Evolutionary conservation across 1,140 invertebrate genomes (phyloP).

Genomic region (Potamilus streckersoni): DNA sequence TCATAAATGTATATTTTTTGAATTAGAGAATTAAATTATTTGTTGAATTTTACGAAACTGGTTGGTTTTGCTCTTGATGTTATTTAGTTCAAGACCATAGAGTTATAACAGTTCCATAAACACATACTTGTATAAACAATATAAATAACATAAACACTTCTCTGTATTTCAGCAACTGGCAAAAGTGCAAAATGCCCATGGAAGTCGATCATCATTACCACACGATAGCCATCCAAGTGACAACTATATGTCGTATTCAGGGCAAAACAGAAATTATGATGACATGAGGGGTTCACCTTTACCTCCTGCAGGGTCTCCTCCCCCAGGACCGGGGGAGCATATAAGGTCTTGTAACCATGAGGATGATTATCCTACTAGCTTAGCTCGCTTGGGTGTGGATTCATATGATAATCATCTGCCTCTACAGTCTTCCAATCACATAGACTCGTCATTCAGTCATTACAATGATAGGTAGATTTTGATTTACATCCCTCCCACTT

Average conservation of each 20-base stretch:
- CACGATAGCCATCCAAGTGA: slow-evolving; percentile 38
- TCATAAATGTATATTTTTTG: too few relatives aligned
- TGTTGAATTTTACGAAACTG: too few relatives aligned
- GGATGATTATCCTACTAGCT: slow-evolving; percentile 31
- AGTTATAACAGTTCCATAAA: too few relatives aligned
- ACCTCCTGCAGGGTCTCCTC: slow-evolving; percentile 33
- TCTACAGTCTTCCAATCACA: background rate
- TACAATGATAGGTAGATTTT: slow-evolving; percentile 36
- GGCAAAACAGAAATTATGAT: slow-evolving; percentile 23
- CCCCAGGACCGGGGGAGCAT: slow-evolving; percentile 24
- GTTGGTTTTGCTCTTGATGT: too few relatives aligned
- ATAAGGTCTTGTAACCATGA: slow-evolving; percentile 43
- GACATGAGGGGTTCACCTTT: slow-evolving; percentile 32
- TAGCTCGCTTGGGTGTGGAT: slow-evolving; percentile 17
- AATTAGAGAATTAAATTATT: too few relatives aligned
- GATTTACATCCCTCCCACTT: slow-evolving; percentile 17
- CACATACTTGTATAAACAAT: too few relatives aligned
- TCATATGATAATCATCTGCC: slow-evolving; percentile 26
- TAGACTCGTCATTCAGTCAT: slow-evolving; percentile 2
- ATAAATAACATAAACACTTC: too few relatives aligned
- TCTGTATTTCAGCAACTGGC: too few relatives aligned
- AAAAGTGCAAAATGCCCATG: background rate
- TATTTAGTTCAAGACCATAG: too few relatives aligned
- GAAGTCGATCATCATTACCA: slow-evolving; percentile 22
- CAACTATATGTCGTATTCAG: slow-evolving; percentile 42